Evolutionary conservation across 2,797 vertebrate species (phyloP).

Genomic region (Sorex maritimensis): DNA sequence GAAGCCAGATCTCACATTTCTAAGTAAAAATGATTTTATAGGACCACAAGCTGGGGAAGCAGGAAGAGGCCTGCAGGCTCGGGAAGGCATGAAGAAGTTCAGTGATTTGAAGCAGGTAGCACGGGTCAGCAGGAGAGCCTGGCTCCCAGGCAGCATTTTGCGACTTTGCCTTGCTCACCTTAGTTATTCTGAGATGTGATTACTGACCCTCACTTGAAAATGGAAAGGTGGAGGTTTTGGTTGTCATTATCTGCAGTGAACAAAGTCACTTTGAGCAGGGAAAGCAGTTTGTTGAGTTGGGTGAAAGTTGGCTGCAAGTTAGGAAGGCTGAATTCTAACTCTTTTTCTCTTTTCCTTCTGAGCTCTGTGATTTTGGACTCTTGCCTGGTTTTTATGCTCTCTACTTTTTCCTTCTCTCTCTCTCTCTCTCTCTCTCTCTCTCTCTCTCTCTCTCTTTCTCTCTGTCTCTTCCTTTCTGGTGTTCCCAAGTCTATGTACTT

Average conservation of each 20-base stretch:
- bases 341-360: background rate
- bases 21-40: background rate
- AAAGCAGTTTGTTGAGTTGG: background rate
- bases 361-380: background rate
- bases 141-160: background rate
- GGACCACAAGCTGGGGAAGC: background rate
- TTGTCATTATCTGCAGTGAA: background rate
- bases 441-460: no score
- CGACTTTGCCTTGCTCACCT: background rate
- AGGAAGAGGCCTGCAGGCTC: background rate
- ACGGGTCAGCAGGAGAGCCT: background rate
- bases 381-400: background rate
- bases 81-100: background rate
- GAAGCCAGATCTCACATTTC: slow-evolving; percentile 10
- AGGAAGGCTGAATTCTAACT: background rate
- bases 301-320: background rate
- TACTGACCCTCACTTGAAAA: background rate
- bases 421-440: no score
- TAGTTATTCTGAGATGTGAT: background rate
- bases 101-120: background rate
- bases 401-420: no score
- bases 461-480: no score
- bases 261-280: background rate
- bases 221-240: background rate
- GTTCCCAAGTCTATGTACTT: background rate